Evolutionary conservation across 1,140 invertebrate genomes (phyloP).

Genomic region (Listronotus oregonensis): DNA sequence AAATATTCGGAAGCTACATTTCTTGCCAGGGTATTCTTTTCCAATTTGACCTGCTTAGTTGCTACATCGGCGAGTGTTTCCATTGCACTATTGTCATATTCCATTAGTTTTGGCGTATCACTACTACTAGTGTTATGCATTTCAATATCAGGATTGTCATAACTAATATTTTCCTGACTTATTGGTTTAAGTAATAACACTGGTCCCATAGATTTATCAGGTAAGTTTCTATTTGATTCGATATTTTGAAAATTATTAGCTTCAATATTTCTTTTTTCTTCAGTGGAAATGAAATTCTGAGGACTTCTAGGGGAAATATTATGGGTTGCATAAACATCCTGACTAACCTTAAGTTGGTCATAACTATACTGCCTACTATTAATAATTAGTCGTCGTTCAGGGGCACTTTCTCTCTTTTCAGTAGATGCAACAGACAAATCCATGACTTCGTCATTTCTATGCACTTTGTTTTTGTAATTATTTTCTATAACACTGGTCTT

Average conservation of each 20-base stretch:
- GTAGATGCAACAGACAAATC: conserved; percentile 41
- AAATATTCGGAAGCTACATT: conserved; percentile 66
- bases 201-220: not conserved
- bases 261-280: too few relatives aligned
- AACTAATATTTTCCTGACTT: not conserved
- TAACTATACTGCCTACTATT: not conserved
- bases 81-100: conserved; percentile 56
- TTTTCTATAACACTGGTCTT: conserved; percentile 38
- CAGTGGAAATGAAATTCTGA: too few relatives aligned
- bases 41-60: conserved; percentile 55
- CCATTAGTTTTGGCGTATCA: conserved; percentile 24
- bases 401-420: conserved; percentile 18
- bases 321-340: not conserved
- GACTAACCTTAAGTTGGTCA: not conserved
- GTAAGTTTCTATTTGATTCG: conserved; percentile 12
- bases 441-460: conserved; percentile 49
- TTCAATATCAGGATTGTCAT: conserved; percentile 17
- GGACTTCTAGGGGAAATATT: too few relatives aligned
- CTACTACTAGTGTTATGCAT: conserved; percentile 30
- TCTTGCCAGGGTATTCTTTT: conserved; percentile 59
- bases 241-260: conserved; percentile 4
- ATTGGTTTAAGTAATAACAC: not conserved
- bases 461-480: conserved; percentile 35
- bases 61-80: conserved; percentile 57
- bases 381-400: conserved; percentile 8